Conservation (phyloP, 2,113 vertebrate genomes). For the Triplophysa dalaica region DNA sequence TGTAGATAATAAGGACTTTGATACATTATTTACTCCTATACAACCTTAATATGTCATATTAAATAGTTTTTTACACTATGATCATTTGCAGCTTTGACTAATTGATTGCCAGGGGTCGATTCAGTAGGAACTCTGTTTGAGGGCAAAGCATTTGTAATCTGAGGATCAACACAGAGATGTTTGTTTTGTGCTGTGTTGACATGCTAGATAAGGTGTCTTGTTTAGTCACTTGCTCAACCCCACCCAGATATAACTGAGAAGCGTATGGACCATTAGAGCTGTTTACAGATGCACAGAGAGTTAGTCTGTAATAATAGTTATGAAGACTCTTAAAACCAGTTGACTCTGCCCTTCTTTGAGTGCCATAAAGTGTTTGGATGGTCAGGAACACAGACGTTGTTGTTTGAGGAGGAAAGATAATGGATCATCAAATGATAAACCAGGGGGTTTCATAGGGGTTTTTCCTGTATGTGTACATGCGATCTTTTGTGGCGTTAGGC, state of each 20-base stretch:
- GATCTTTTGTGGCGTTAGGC: no score
- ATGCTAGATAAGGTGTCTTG: neutral
- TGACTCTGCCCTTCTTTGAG: neutral
- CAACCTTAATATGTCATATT: no score
- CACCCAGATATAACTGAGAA: neutral
- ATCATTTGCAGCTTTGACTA: no score
- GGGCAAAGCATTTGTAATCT: neutral
- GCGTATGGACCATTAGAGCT: constrained; percentile 3
- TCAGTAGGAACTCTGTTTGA: neutral
- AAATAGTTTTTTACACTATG: no score
- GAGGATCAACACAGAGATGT: neutral
- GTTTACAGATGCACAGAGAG: neutral
- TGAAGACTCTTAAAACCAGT: neutral
- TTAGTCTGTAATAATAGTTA: neutral
- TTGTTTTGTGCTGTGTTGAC: constrained; percentile 8
- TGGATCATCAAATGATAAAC: no score
- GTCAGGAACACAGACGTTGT: neutral
- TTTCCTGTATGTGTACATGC: no score
- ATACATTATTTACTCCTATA: neutral
- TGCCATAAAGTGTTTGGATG: neutral
- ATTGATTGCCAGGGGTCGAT: no score
- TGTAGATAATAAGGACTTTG: no score
- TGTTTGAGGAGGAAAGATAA: neutral
- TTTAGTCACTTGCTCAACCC: neutral
- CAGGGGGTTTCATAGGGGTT: no score